Conservation (phyloP, 2,797 vertebrate species). For the Corythornis leucogaster region DNA sequence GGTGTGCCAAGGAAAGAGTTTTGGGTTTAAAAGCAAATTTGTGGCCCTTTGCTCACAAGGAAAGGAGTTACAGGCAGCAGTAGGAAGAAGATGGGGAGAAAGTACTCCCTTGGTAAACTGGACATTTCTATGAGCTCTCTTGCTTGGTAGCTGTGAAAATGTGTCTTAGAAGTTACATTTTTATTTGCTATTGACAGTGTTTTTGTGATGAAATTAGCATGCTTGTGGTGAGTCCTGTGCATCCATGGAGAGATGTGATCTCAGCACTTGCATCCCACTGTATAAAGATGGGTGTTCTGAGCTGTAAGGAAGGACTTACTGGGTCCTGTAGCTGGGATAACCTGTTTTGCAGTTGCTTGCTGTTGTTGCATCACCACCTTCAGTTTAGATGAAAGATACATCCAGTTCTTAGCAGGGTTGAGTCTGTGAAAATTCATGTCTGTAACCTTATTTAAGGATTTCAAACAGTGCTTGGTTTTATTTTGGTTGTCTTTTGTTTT, state of each 20-base stretch:
- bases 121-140: not conserved
- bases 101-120: rapidly evolving
- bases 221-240: not conserved
- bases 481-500: too few species aligned
- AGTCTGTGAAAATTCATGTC: not conserved
- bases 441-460: not conserved
- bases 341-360: not conserved
- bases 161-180: not conserved
- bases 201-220: not conserved
- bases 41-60: not conserved
- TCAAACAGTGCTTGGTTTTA: not conserved
- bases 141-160: not conserved
- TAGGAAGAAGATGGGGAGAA: not conserved
- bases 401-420: not conserved
- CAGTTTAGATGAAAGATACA: not conserved
- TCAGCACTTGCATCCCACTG: not conserved
- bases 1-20: not conserved
- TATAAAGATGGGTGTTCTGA: not conserved
- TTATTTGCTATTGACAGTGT: not conserved
- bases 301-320: not conserved
- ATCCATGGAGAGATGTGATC: not conserved
- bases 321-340: not conserved
- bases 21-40: not conserved
- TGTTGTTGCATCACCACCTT: not conserved
- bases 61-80: not conserved